A percentile compares a stretch with the other conserved stretches of the same genome.
Conservation (phyloP, 2,797 vertebrate genomes). For the Kryptolebias ocellatus region DNA sequence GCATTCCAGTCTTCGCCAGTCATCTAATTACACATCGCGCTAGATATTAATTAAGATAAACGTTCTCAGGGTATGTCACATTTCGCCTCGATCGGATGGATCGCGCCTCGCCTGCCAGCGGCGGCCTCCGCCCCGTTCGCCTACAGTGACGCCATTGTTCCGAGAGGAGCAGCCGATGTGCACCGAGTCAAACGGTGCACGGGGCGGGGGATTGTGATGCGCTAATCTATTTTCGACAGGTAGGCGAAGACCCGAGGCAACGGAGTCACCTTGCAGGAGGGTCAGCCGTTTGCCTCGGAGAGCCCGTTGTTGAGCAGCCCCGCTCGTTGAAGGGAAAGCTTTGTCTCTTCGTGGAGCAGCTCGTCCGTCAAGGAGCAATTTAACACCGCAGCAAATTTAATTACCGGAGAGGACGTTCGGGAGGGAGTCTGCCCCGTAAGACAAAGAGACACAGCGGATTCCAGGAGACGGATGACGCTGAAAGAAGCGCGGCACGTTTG, state of each 20-base stretch:
- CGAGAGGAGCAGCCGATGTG: conserved; percentile 45
- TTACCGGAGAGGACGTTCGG: conserved; percentile 7
- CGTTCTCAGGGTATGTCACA: conserved; percentile 15
- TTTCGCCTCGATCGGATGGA: conserved; percentile 19
- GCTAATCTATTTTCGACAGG: conserved; percentile 58
- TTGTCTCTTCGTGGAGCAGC: neutral
- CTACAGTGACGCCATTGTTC: conserved; percentile 41
- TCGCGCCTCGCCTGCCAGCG: conserved; percentile 9
- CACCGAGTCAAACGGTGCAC: conserved; percentile 47
- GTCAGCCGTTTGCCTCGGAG: conserved; percentile 43
- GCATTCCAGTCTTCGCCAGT: conserved; percentile 40
- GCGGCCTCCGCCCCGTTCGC: conserved; percentile 26
- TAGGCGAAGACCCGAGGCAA: conserved; percentile 43
- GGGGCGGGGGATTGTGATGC: conserved; percentile 38
- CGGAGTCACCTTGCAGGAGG: conserved; percentile 27
- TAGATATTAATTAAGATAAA: conserved; percentile 20
- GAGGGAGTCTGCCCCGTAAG: conserved; percentile 9
- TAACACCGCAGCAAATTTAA: conserved; percentile 48
- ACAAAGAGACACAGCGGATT: neutral
- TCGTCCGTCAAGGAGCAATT: conserved; percentile 19
- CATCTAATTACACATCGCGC: conserved; percentile 16
- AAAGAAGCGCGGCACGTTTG: conserved; percentile 6
- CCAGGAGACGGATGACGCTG: neutral
- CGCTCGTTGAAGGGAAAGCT: neutral
- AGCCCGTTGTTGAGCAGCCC: neutral